Evolutionary conservation across 2,113 vertebrate genomes (phyloP).

Genomic region (Tachycineta bicolor): DNA sequence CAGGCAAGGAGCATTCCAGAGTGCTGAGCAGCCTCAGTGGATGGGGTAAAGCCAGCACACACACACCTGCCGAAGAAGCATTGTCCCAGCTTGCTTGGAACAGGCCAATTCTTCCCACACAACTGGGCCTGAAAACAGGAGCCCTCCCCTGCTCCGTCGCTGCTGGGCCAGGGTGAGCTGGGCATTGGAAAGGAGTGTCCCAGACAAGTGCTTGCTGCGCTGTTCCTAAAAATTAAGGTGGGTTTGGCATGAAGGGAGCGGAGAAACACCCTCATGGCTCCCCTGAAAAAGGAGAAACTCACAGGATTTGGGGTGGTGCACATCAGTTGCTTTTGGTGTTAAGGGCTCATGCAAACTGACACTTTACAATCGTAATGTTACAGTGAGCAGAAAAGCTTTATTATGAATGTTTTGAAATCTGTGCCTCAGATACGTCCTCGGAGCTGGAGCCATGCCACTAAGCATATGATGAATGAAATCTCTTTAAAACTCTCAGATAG

Average conservation of each 20-base stretch:
- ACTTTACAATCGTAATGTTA: background rate
- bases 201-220: background rate
- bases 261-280: background rate
- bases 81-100: background rate
- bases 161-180: background rate
- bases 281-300: background rate
- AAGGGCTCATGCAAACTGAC: background rate
- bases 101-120: background rate
- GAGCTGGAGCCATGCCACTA: background rate
- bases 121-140: background rate
- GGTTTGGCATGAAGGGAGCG: background rate
- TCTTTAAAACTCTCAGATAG: background rate
- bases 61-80: background rate
- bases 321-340: background rate
- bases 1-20: slow-evolving; percentile 18
- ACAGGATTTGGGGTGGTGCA: background rate
- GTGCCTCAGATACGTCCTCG: background rate
- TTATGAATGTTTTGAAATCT: background rate
- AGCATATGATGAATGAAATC: background rate
- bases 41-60: background rate
- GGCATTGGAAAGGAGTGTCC: background rate
- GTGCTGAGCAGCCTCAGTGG: background rate
- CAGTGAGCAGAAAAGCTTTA: background rate
- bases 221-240: background rate
- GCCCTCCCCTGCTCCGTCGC: accelerated